Percentiles rank a stretch among this genome's conserved stretches.
These are phyloP conservation scores for Oreochromis mossambicus DNA, from an alignment of 2,797 vertebrate species.

Conservation along the genomic window DNA sequence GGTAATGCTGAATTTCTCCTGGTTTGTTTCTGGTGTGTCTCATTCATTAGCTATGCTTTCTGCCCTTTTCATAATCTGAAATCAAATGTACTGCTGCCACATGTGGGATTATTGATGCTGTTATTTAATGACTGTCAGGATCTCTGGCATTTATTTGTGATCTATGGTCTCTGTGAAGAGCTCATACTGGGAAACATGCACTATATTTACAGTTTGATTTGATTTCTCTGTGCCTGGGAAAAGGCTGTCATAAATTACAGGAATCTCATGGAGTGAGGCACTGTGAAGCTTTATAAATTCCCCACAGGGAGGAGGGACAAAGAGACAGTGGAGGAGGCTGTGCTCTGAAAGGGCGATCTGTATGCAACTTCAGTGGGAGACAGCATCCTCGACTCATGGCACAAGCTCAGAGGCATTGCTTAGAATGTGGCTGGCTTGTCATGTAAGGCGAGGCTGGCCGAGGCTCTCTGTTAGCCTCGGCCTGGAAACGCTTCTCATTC, in stretches of 20 bases:
- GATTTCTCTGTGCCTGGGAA: conserved; percentile 64
- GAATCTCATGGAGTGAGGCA: conserved; percentile 50
- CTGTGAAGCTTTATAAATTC: conserved; percentile 55
- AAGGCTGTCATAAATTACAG: conserved; percentile 66
- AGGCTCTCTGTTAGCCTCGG: conserved; percentile 8
- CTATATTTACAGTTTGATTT: conserved; percentile 72
- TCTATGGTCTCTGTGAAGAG: conserved; percentile 40
- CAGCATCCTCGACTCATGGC: conserved; percentile 56
- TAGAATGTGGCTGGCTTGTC: conserved; percentile 40
- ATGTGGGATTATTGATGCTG: conserved; percentile 64
- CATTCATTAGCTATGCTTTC: conserved; percentile 46
- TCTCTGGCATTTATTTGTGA: conserved; percentile 56
- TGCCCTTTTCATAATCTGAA: conserved; percentile 61
- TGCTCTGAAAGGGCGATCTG: conserved; percentile 53
- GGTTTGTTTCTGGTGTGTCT: conserved; percentile 21
- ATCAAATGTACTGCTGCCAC: conserved; percentile 57
- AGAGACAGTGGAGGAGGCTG: conserved; percentile 43
- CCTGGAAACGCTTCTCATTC: conserved; percentile 5
- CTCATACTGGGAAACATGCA: conserved; percentile 60
- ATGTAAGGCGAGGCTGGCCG: conserved; percentile 24
- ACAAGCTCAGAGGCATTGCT: conserved; percentile 52
- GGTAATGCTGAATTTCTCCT: conserved; percentile 29
- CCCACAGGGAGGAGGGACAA: conserved; percentile 46
- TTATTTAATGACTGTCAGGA: conserved; percentile 69
- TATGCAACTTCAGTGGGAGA: conserved; percentile 55